Evolutionary conservation across 1,140 invertebrate species (phyloP), one percentile per base, ranked within the genome.

Genomic region (Micrasema longulum): DNA sequence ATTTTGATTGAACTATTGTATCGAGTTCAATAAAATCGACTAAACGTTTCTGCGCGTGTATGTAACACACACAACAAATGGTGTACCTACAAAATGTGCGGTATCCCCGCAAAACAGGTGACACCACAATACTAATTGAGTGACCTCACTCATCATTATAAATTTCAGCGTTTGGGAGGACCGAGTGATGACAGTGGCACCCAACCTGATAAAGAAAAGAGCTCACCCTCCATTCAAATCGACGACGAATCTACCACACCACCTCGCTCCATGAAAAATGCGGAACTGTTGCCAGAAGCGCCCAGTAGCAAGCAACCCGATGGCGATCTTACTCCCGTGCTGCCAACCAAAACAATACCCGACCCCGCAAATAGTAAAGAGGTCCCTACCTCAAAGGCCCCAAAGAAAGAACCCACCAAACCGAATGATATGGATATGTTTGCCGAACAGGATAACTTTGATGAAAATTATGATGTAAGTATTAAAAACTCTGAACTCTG

Each of bases 401-500:
- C 26, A 31, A 31, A 31, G 26, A 68, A 72, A 31, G 48, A 60
- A 23, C n/a, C 23, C 1, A 53, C 60, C n/a, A 73, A 43, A 86
- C 89, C 53, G 88, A 92, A 77, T 91, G 92, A 75, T 62, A 71
- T 71, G 89, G 93, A 95, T 79, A 95, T 95, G 92, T 95, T 95
- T 84, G 92, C 93, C 2, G 93, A 95, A 81, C 92, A 92, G 65
- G 95, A 98, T 80, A 93, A 91, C 80, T 94, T 95, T 80, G 89
- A 91, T 75, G 91, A 90, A 41, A 90, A 93, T 83, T 91, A 93
- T 78, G 91, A 91, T 88, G 95, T 97, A 87, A 91, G 91, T 89
- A 31, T 31, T 20, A 31, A 31, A 7, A 31, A n/a, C n/a, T n/a
- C n/a, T n/a, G n/a, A n/a, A n/a, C n/a, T n/a, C n/a, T n/a, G n/a